Evolutionary conservation across 2,888 invertebrate species (phyloP).

Genomic region (Gonocerus acuteangulatus): DNA sequence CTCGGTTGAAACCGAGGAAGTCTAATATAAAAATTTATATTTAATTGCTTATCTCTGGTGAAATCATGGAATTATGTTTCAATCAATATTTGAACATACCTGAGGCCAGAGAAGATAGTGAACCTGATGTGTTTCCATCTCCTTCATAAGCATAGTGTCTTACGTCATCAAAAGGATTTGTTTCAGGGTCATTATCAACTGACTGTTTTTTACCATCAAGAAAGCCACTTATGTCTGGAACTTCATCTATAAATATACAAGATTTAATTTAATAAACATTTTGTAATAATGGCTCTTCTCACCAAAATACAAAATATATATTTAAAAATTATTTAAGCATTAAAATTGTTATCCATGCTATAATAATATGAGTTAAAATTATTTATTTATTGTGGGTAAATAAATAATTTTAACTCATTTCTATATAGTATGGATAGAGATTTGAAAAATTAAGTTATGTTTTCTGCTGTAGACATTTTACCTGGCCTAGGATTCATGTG

Average conservation of each 20-base stretch:
- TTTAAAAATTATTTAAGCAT: not conserved
- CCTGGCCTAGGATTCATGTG: slow-evolving; percentile 46
- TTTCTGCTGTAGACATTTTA: no score
- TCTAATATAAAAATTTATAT: no score
- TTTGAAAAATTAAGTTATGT: no score
- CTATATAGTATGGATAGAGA: no score
- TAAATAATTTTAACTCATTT: no score
- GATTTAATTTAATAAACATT: slow-evolving; percentile 3
- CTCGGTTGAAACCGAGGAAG: no score
- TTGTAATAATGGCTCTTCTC: not conserved
- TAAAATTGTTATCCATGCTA: not conserved
- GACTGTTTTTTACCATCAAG: slow-evolving; percentile 81
- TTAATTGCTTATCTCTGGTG: no score
- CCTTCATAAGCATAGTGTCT: slow-evolving; percentile 97
- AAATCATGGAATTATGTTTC: no score
- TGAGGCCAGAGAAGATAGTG: slow-evolving; percentile 84
- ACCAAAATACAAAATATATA: not conserved
- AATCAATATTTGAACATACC: no score
- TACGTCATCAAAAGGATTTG: slow-evolving; percentile 90
- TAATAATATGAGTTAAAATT: not conserved
- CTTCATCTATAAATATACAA: slow-evolving; percentile 50
- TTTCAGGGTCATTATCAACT: slow-evolving; percentile 85
- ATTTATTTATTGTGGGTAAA: not conserved
- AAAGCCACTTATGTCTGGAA: slow-evolving; percentile 82
- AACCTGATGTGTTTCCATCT: slow-evolving; percentile 86